phyloP scores from a whole-genome alignment of 2,888 invertebrate genomes.

The Athrips mouffetella region DNA sequence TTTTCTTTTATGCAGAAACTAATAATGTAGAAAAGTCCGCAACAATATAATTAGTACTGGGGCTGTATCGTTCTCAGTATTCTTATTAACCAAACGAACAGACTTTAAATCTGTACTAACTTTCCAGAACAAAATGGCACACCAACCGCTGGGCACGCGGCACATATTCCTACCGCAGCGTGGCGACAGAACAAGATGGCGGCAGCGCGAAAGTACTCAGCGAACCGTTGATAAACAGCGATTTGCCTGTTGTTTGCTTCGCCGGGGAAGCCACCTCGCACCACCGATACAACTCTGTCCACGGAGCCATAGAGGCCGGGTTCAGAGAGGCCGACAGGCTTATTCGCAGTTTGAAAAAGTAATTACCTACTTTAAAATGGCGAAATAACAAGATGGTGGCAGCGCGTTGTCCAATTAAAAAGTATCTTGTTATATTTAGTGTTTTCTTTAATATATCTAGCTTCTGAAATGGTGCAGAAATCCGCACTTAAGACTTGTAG shows the following conservation, averaged over 20 bases:
- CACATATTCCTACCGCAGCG: slow-evolving; percentile 81
- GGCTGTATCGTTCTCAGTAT: too few relatives aligned
- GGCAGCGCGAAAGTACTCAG: slow-evolving; percentile 76
- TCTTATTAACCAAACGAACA: too few relatives aligned
- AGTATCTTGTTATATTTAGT: too few relatives aligned
- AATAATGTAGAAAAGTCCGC: too few relatives aligned
- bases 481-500: too few relatives aligned
- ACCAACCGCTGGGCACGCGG: slow-evolving; percentile 80
- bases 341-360: slow-evolving; percentile 45
- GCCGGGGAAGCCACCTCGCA: slow-evolving; percentile 84
- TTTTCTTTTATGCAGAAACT: not conserved
- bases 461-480: too few relatives aligned
- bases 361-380: too few relatives aligned
- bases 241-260: slow-evolving; percentile 77
- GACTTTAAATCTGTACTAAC: too few relatives aligned
- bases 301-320: slow-evolving; percentile 86
- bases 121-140: slow-evolving; percentile 81
- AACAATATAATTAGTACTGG: too few relatives aligned
- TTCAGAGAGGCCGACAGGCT: slow-evolving; percentile 84
- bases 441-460: too few relatives aligned
- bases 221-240: slow-evolving; percentile 64
- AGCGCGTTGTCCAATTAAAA: too few relatives aligned
- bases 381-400: too few relatives aligned
- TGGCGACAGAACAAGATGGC: slow-evolving; percentile 74
- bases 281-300: slow-evolving; percentile 81